These are phyloP conservation scores for Heterodera schachtii DNA, from an alignment of 1,140 invertebrate genomes.

Conservation along the genomic window DNA sequence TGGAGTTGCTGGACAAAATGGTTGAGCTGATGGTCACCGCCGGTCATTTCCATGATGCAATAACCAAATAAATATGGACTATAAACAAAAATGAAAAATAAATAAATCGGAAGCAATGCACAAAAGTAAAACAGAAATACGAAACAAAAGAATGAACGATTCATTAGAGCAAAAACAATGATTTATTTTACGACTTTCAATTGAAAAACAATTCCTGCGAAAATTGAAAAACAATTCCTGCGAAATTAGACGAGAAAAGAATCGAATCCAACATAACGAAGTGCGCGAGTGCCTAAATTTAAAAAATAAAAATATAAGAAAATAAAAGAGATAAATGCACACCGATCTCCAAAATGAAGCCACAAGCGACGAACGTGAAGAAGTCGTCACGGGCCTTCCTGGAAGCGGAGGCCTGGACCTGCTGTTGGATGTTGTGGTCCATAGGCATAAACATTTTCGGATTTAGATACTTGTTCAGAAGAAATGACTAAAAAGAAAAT, in stretches of 20 bases:
- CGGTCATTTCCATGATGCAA: conserved; percentile 16
- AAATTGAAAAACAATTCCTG: background rate
- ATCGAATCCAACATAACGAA: conserved; percentile 21
- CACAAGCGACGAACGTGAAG: conserved; percentile 30
- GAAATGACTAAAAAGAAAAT: no score
- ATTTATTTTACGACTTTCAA: no score
- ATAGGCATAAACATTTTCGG: background rate
- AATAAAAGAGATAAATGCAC: background rate
- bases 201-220: no score
- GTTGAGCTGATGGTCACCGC: conserved; percentile 16
- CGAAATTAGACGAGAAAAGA: conserved; percentile 13
- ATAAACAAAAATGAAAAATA: background rate
- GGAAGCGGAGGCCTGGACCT: background rate
- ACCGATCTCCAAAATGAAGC: conserved; percentile 28
- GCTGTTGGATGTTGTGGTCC: background rate
- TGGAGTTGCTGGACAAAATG: conserved; percentile 37
- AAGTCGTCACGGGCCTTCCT: conserved; percentile 21
- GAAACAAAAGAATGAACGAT: background rate
- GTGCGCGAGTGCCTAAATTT: conserved; percentile 11
- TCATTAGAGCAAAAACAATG: no score
- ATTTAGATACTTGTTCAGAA: no score
- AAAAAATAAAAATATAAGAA: background rate
- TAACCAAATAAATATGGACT: background rate
- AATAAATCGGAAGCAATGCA: background rate
- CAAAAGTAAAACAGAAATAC: background rate